Conservation (phyloP, 2,797 vertebrate genomes). For the Acomys russatus region DNA sequence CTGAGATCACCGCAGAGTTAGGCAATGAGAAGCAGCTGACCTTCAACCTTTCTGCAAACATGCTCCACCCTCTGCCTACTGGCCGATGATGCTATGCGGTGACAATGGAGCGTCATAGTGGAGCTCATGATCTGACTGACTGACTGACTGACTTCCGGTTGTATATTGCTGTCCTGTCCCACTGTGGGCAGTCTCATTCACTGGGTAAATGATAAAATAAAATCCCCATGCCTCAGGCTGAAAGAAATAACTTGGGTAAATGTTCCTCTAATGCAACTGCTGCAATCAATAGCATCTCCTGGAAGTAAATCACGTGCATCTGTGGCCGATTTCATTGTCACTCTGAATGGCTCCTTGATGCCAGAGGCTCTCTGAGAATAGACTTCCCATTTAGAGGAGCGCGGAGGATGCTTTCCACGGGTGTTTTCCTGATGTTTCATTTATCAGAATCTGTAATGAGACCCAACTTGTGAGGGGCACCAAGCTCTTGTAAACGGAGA, state of each 20-base stretch:
- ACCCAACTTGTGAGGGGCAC: not conserved
- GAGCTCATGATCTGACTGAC: not conserved
- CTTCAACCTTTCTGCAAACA: not conserved
- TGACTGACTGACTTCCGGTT: not conserved
- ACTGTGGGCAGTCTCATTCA: not conserved
- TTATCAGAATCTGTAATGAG: not conserved
- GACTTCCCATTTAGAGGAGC: slow-evolving; percentile 1
- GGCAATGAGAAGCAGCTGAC: not conserved
- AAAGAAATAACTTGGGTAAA: slow-evolving; percentile 59
- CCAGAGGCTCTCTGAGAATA: not conserved
- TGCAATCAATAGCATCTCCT: slow-evolving; percentile 25
- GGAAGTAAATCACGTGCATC: slow-evolving; percentile 62
- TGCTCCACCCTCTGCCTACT: not conserved
- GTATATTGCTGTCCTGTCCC: not conserved
- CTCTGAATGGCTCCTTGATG: not conserved
- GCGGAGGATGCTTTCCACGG: not conserved
- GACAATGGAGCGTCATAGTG: not conserved
- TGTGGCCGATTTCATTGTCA: slow-evolving; percentile 53
- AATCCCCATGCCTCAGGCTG: slow-evolving; percentile 22
- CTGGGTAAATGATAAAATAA: slow-evolving; percentile 66
- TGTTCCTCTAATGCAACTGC: slow-evolving; percentile 11
- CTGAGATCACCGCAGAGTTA: not conserved
- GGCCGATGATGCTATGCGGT: too few relatives aligned
- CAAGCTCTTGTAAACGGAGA: not conserved
- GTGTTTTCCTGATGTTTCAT: not conserved